Conservation (phyloP, 2,113 vertebrate genomes). For the Rhadina sibilatrix region DNA sequence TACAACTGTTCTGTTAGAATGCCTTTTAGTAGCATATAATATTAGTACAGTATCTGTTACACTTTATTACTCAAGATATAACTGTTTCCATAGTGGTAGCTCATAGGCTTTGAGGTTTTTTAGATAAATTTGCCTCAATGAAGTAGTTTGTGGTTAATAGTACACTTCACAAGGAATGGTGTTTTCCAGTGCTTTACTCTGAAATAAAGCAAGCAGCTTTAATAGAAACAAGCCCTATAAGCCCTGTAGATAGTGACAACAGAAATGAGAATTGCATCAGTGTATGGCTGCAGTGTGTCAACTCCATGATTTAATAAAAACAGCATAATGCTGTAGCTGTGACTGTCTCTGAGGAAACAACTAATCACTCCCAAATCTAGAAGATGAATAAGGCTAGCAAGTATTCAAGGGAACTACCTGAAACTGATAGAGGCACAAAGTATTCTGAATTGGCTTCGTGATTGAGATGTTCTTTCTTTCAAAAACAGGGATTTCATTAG, state of each 20-base stretch:
- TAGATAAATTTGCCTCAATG: background rate
- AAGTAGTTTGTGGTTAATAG: background rate
- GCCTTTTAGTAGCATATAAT: background rate
- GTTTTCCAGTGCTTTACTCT: background rate
- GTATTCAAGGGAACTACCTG: background rate
- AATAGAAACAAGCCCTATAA: background rate
- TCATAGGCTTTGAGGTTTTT: background rate
- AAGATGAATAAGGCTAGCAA: background rate
- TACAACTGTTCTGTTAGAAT: background rate
- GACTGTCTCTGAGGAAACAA: background rate
- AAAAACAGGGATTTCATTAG: background rate
- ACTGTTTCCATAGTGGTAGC: background rate
- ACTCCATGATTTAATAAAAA: background rate
- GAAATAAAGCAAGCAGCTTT: background rate
- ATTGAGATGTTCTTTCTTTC: background rate
- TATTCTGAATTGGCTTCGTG: background rate
- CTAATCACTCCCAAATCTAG: background rate
- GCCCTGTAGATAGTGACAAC: background rate
- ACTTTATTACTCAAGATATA: background rate
- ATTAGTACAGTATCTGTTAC: background rate
- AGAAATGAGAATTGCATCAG: background rate
- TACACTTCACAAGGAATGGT: background rate
- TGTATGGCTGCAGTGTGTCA: background rate
- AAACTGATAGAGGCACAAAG: background rate
- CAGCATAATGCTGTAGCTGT: background rate